Base-by-base conservation (phyloP, 2,797 vertebrate species). In the Buceros bicornis region DNA sequence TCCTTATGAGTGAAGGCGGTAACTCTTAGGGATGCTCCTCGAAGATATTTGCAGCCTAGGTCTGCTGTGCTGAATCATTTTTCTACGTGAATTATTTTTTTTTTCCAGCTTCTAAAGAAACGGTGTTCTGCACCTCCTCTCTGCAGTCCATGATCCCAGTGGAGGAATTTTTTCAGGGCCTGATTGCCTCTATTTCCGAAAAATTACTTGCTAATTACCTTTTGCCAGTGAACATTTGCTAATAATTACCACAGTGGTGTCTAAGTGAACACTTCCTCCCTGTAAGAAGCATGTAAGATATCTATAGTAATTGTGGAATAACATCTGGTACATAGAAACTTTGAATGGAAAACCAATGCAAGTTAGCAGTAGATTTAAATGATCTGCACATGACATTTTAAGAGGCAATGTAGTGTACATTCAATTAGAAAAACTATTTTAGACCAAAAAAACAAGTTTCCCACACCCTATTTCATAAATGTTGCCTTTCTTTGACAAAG, bases 181-280 rank as follows among this genome's bases (percentile, higher is more conserved):
- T 81, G 78, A 66, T 83, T 92, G 70, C 66, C 37, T 84, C 92
- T 78, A 42, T 54, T 95, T 89, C 71, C 67, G 81, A 85, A 48
- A 65, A 82, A 87, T 94, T 79, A 67, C 25, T 80, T 91, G 65
- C 51, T 87, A 90, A 95, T 94, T 96, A 90, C 28, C 42, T 87
- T 80, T 95, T 90, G 25, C 83, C 19, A 33, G 33, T 80, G 80
- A 90, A 82, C 24, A 11, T 87, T 93, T 90, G 29, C 45, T 90
- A 97, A 77, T 91, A 93, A 95, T 97, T 84, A 85, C 64, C 66
- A 78, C 48, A 57, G 53, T 58, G 13, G 33, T 91, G 66, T 50
- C 43, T 73, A 77, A 58, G 53, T 89, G 51, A 89, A 87, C 31
- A 82, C n/a, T 89, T 95, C 77, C 64, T 80, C 33, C 21, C 11